Base-by-base conservation (phyloP, 2,113 vertebrate genomes). In the Charadrius vociferus region DNA sequence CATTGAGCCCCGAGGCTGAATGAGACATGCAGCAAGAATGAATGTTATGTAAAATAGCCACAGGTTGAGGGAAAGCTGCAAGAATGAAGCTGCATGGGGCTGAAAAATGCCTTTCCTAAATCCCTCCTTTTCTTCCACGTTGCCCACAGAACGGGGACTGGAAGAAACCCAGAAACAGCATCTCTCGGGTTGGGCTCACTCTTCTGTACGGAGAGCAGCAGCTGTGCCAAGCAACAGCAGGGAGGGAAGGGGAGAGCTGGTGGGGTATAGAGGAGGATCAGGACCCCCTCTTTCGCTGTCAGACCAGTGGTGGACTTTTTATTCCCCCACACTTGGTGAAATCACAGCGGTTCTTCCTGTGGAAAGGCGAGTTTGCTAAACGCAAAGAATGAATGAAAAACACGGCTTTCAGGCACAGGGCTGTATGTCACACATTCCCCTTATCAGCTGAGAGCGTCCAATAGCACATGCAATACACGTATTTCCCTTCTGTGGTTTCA, bases 401-500 rank as follows among this genome's bases (percentile, higher is more conserved):
- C 23, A 12, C 20, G 10, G 14, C 45, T 86, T 90, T 88, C 50
- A n/a, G 41, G 37, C 56, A 10, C 0, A 39, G 52, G 89, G 32
- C 59, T 56, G 43, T 55, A 22, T 43, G 52, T 59, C 90, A 75
- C 72, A 45, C 37, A 5, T 61, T 87, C 32, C 89, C 65, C 67
- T 79, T 58, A 81, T 32, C 56, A 94, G 32, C 90, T 88, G 81
- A 92, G 34, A 84, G 30, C 43, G 87, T 87, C 65, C 61, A 26
- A 30, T 1, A 77, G 14, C 79, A 52, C 73, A 87, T 94, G 66
- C 73, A 52, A 39, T 6, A 49, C n/a, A 58, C 41, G 16, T 29
- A 58, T 88, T 91, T 82, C 55, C 65, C 80, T 92, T 86, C 63
- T 94, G 61, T 78, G 58, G 26, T 68, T 95, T 92, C 62, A 75